Evolutionary conservation across 2,113 vertebrate species (phyloP), one percentile per base, ranked within the genome.

Genomic region (Trochalopteron elliotii): DNA sequence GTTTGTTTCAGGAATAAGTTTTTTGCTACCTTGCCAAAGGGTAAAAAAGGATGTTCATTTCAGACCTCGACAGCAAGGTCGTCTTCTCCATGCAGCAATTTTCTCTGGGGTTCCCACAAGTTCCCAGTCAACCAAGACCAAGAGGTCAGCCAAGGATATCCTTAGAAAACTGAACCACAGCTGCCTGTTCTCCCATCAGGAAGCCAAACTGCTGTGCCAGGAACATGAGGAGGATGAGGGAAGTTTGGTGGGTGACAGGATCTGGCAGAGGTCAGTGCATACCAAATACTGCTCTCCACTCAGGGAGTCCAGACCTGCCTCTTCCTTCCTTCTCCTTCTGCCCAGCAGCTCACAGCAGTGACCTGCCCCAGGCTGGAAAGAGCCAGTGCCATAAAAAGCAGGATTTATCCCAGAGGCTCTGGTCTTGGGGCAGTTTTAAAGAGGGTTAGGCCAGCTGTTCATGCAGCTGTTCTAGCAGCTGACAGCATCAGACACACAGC

Each of bases 401-500:
- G 83, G 87, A 63, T 37, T 90, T 81, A 45, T 86, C 80, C 86
- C 11, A 1, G 64, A 59, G 55, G 47, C 64, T 80, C 63, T 65
- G 60, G 12, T 55, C 68, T 35, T 24, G 2, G 59, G 79, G 77
- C 5, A 3, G 30, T n/a, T 92, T 86, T 83, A 45, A 37, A 72
- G 80, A 70, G 91, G 68, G 84, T 87, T 9, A 91, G 74, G 31
- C 87, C 96, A 96, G 95, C 95, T 97, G 96, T 89, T 91, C 69
- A 8, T 0, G 69, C 96, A 97, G 96, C 96, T 97, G 95, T 95
- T 95, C 50, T 7, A 87, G 89, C 96, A 97, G 95, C 96, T 97
- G 96, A 75, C 81, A 84, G 7, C 77, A 75, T 67, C 79, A 65
- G 87, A 60, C 80, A 60, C 80, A 93, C 86, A 92, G 87, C 89